A percentile compares a stretch with the other conserved stretches of the same genome.
phyloP scores from a whole-genome alignment of 1,140 invertebrate genomes.

The Drosophila triauraria region DNA sequence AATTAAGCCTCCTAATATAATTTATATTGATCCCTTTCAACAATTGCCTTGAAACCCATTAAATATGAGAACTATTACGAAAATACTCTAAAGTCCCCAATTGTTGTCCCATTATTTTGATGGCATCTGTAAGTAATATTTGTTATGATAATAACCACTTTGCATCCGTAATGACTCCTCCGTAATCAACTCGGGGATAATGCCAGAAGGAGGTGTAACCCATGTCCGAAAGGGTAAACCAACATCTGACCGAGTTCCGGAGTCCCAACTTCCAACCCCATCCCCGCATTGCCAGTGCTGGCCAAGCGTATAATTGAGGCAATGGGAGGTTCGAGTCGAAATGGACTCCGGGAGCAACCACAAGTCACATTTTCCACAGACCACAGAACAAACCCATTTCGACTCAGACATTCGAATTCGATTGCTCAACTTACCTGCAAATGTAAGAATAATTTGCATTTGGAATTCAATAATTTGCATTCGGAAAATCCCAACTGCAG shows the following conservation, averaged over 20 bases:
- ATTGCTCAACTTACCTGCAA: conserved; percentile 63
- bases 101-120: background rate
- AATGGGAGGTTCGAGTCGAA: conserved; percentile 18
- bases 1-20: background rate
- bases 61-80: background rate
- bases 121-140: conserved; percentile 35
- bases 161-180: conserved; percentile 42
- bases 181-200: conserved; percentile 23
- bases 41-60: background rate
- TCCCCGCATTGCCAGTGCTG: conserved; percentile 22
- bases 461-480: conserved; percentile 77
- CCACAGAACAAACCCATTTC: conserved; percentile 20
- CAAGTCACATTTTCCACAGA: conserved; percentile 13
- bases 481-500: conserved; percentile 53
- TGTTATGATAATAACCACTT: conserved; percentile 44
- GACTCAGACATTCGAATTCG: conserved; percentile 22
- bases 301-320: conserved; percentile 74
- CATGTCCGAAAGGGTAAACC: conserved; percentile 70
- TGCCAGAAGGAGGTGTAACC: conserved; percentile 74
- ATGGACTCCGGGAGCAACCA: conserved; percentile 24
- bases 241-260: conserved; percentile 73
- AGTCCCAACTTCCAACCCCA: background rate
- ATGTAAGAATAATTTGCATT: conserved; percentile 76
- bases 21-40: background rate
- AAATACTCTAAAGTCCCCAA: background rate